Evolutionary conservation across 1,140 invertebrate genomes (phyloP), one percentile per base, ranked within the genome.

Genomic region (Armadillidium nasatum): DNA sequence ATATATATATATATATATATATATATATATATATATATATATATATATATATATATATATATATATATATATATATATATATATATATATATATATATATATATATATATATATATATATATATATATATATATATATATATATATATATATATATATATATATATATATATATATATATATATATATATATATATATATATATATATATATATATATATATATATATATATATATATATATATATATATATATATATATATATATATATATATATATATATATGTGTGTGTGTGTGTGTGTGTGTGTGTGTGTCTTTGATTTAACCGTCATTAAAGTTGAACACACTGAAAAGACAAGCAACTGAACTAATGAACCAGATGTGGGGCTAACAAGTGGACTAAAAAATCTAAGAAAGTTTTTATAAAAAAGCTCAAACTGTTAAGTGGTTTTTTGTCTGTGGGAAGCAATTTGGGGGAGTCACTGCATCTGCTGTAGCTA

Each of bases 1-100:
- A 60, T 21, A 60, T 21, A 60, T 21, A 60, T 60, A 60, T 60
- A 60, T 60, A 60, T 60, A 60, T 60, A 60, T 60, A 60, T 60
- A 60, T 60, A 60, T 60, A 60, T 60, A 60, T 60, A 60, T 60
- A 60, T 60, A 60, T 60, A 60, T 60, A 60, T 60, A 60, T 60
- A 60, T 60, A 60, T 21, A 21, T 60, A 60, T 60, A 60, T 60
- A 60, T 60, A 60, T 21, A 60, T 21, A 60, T 60, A 60, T 21
- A 60, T 60, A 60, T 60, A 60, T 60, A 60, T 60, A 60, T 60
- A 60, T 60, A 60, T 60, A 21, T 60, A 60, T 60, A 60, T 60
- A 60, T 60, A 60, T 60, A 60, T 21, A 60, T 60, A 60, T 21
- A 60, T 60, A 33, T 33, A 33, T 33, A 33, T 33, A 33, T 33